phyloP scores from a whole-genome alignment of 1,140 invertebrate species.

The Drosophila bocki region DNA sequence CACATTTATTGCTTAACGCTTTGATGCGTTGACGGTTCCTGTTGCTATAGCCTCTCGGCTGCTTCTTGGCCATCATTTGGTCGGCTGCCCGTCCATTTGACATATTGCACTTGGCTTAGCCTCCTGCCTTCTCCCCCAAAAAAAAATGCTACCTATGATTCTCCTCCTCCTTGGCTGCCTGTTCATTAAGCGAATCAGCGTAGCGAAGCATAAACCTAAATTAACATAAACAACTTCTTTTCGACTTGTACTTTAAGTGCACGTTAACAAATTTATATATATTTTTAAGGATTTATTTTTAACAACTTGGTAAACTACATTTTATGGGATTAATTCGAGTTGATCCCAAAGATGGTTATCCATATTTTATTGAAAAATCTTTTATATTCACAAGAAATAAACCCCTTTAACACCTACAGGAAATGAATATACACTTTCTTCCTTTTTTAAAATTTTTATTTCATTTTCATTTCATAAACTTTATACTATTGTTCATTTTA shows the following conservation, averaged over 20 bases:
- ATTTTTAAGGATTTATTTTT: not conserved
- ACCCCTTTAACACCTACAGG: no score
- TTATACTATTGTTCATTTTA: no score
- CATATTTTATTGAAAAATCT: no score
- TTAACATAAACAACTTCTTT: constrained; percentile 83
- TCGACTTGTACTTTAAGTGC: constrained; percentile 49
- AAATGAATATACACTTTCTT: no score
- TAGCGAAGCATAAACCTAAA: constrained; percentile 80
- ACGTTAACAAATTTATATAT: not conserved
- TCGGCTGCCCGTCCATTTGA: constrained; percentile 68
- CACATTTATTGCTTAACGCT: constrained; percentile 82
- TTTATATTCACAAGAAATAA: no score
- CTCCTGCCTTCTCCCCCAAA: constrained; percentile 2
- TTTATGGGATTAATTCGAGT: no score
- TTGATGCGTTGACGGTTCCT: constrained; percentile 72
- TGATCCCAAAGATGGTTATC: no score
- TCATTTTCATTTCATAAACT: no score
- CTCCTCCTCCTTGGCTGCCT: constrained; percentile 19
- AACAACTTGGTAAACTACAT: no score
- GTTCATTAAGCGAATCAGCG: constrained; percentile 82
- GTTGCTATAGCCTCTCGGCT: constrained; percentile 15
- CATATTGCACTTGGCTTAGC: constrained; percentile 71
- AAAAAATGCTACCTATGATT: constrained; percentile 1
- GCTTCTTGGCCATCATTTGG: constrained; percentile 54
- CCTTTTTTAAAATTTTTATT: no score